phyloP scores from a whole-genome alignment of 2,113 vertebrate species.

The Rhabdomys dilectus region DNA sequence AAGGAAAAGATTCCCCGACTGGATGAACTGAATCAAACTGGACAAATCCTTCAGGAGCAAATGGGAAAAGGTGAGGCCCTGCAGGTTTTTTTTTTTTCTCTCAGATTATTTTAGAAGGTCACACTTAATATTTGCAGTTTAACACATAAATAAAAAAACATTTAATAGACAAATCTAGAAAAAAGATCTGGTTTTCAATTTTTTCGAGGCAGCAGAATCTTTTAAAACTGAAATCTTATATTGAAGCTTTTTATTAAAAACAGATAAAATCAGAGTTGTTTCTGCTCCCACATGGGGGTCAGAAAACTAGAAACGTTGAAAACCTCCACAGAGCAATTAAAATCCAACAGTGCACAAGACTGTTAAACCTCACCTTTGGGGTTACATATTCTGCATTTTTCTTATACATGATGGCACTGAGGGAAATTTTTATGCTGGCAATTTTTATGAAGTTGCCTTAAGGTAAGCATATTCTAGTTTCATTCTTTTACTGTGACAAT shows the following conservation, averaged over 20 bases:
- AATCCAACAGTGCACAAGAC: neutral
- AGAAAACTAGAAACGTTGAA: neutral
- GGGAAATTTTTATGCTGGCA: neutral
- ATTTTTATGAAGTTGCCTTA: neutral
- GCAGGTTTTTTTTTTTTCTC: neutral
- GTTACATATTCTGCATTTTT: neutral
- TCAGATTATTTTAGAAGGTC: neutral
- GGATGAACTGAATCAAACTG: constrained; percentile 87
- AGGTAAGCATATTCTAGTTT: neutral
- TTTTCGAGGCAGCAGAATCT: neutral
- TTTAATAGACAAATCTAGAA: neutral
- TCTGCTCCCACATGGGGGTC: neutral
- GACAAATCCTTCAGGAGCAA: constrained; percentile 89
- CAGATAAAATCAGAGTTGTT: constrained; percentile 24
- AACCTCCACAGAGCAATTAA: constrained; percentile 18
- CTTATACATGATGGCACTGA: neutral
- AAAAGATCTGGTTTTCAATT: neutral
- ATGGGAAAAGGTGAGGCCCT: constrained; percentile 90
- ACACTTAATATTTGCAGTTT: constrained; percentile 39
- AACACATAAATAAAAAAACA: neutral
- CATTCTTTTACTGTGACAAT: too few relatives aligned
- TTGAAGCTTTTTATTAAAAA: constrained; percentile 40
- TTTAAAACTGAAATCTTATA: constrained; percentile 16
- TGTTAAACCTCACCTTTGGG: neutral
- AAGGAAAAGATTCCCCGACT: constrained; percentile 86